Base-by-base conservation (phyloP, 2,888 invertebrate genomes). In the Drosophila flavopinicola region DNA sequence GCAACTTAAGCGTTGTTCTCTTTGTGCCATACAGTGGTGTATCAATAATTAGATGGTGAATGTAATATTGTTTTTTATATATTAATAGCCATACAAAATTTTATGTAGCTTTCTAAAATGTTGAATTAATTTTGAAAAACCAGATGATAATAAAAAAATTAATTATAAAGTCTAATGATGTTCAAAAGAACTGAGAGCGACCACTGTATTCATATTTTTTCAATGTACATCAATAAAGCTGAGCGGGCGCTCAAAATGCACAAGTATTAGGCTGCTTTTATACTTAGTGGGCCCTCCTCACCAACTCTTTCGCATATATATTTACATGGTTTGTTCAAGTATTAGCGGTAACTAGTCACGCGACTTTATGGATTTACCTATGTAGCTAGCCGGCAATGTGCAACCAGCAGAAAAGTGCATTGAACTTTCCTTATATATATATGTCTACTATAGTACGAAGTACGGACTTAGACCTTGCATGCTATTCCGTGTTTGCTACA, bases 351-450 rank as follows among this genome's bases (percentile, higher is more conserved):
- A 58, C 57, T 64, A 69, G 71, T 72, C 71, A 72, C 71, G 71
- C 69, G 75, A 75, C 56, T 64, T 53, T 30, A 45, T 64, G 44
- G 42, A 60, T 59, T 30, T 44, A 30, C 30, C 30, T 41, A 60
- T 39, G 38, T 47, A 29, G 35, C 24, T 33, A 24, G 38, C 33
- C 35, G 41, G 7, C 45, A 47, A 54, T 69, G 58, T 65, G 71
- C 75, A 75, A 29, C 51, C 47, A 51, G 71, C 56, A 63, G 69
- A 58, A 74, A 67, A 73, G 74, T 74, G 74, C 74, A 74, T 65
- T 74, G 74, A 74, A 77, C 74, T 54, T 54, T 49, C 13, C 32
- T 27, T 30, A 58, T 33, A 56, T 47, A 53, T 29, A 64, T 54
- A 47, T 38, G 63, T 37, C 32, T 17, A 27, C 15, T 32, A 47